Evolutionary conservation across 2,888 invertebrate genomes (phyloP).

Genomic region (Crematogaster levior): DNA sequence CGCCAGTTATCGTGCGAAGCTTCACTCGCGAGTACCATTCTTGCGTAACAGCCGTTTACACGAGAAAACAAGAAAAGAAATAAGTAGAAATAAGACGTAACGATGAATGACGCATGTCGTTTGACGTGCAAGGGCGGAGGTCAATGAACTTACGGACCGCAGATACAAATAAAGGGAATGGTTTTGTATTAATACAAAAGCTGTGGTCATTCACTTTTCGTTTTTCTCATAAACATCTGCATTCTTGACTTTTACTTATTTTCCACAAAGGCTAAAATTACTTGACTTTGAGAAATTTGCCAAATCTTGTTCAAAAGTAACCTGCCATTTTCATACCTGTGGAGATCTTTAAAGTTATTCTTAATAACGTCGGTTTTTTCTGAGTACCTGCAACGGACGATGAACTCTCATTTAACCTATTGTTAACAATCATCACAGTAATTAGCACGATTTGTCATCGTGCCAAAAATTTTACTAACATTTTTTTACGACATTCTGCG

Average conservation of each 20-base stretch:
- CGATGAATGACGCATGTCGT: neutral
- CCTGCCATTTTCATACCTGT: neutral
- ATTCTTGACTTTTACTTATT: neutral
- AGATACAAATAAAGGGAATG: neutral
- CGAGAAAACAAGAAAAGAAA: conserved; percentile 1
- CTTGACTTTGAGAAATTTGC: too few relatives aligned
- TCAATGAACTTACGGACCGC: neutral
- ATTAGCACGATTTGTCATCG: neutral
- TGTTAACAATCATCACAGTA: neutral
- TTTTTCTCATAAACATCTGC: neutral
- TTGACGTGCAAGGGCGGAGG: neutral
- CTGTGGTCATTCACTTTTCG: neutral
- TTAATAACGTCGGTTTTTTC: too few relatives aligned
- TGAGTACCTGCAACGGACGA: too few relatives aligned
- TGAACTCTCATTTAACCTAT: too few relatives aligned
- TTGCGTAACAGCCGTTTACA: neutral
- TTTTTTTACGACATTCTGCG: neutral
- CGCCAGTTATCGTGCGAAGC: neutral
- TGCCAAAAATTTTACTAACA: neutral
- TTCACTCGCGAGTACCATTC: neutral
- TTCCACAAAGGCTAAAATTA: too few relatives aligned
- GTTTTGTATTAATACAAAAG: neutral
- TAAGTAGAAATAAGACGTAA: neutral
- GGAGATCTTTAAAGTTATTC: neutral
- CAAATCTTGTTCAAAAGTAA: neutral